Conservation (phyloP, 2,797 vertebrate genomes). For the Rhodeus uyekii region DNA sequence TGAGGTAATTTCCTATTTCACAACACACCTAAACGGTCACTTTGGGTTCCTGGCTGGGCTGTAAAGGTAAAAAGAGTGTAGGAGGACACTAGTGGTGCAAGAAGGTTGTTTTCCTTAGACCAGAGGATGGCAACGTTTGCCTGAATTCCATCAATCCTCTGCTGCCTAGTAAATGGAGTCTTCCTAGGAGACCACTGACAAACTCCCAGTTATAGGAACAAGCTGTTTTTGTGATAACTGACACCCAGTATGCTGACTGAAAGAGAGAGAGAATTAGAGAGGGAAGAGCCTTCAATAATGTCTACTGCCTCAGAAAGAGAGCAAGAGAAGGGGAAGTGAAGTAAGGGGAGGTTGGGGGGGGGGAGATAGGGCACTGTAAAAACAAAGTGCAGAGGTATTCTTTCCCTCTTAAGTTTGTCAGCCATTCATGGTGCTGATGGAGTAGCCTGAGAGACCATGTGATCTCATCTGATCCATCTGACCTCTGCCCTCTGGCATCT, state of each 20-base stretch:
- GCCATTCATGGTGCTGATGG: slow-evolving; percentile 60
- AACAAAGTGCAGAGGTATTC: slow-evolving; percentile 61
- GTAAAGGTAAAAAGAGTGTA: slow-evolving; percentile 22
- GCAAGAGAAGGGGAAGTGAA: slow-evolving; percentile 42
- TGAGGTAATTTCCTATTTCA: slow-evolving; percentile 77
- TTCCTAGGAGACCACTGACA: slow-evolving; percentile 69
- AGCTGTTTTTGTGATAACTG: slow-evolving; percentile 83
- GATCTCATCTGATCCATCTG: slow-evolving; percentile 77
- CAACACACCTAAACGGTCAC: neutral
- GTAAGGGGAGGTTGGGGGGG: slow-evolving; percentile 48
- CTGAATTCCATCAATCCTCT: slow-evolving; percentile 79
- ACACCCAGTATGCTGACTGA: slow-evolving; percentile 70
- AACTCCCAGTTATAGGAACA: slow-evolving; percentile 82
- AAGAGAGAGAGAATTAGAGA: slow-evolving; percentile 46
- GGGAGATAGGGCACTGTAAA: slow-evolving; percentile 60
- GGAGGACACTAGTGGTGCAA: slow-evolving; percentile 12
- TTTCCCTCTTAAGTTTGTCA: slow-evolving; percentile 60
- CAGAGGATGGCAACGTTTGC: slow-evolving; percentile 59
- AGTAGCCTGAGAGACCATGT: slow-evolving; percentile 70
- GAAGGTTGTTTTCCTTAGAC: slow-evolving; percentile 58
- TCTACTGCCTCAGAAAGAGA: slow-evolving; percentile 52
- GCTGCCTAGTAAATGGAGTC: slow-evolving; percentile 75
- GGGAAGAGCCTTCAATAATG: slow-evolving; percentile 45
- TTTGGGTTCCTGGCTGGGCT: neutral
- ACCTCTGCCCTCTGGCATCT: slow-evolving; percentile 82